Conservation (phyloP, 2,888 invertebrate species). For the Leistus spinibarbis region DNA sequence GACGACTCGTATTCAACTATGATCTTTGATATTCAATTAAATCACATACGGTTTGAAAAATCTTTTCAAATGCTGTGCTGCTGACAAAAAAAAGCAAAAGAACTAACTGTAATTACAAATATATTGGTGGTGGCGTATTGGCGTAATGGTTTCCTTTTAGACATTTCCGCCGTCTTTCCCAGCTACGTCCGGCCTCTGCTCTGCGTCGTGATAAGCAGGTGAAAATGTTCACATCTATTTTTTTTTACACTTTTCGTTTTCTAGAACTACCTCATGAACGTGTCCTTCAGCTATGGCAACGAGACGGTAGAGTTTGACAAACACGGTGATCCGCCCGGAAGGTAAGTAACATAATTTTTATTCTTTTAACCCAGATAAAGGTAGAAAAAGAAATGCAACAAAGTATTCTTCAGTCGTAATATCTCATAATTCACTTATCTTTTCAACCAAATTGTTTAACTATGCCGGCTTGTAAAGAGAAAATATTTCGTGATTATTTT, state of each 20-base stretch:
- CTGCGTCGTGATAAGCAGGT: neutral
- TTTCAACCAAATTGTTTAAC: too few relatives aligned
- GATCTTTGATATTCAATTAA: constrained; percentile 1
- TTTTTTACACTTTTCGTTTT: constrained; percentile 45
- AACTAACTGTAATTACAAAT: constrained; percentile 21
- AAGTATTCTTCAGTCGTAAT: too few relatives aligned
- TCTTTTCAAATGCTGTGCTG: neutral
- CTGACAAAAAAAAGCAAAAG: neutral
- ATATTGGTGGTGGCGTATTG: constrained; percentile 9
- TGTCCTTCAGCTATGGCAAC: constrained; percentile 69
- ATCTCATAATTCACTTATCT: neutral
- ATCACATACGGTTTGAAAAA: neutral
- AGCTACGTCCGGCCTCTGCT: constrained; percentile 12
- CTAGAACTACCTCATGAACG: constrained; percentile 71
- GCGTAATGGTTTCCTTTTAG: neutral
- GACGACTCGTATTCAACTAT: neutral
- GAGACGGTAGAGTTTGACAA: constrained; percentile 75
- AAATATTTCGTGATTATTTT: too few relatives aligned
- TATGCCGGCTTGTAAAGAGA: too few relatives aligned
- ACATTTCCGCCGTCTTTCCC: constrained; percentile 15
- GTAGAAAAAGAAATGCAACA: too few relatives aligned
- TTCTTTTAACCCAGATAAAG: neutral
- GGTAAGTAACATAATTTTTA: constrained; percentile 59
- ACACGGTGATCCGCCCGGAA: constrained; percentile 78
- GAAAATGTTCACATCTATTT: neutral